Evolutionary conservation across 2,113 vertebrate genomes (phyloP).

Genomic region (Chamaetylas fuelleborni): DNA sequence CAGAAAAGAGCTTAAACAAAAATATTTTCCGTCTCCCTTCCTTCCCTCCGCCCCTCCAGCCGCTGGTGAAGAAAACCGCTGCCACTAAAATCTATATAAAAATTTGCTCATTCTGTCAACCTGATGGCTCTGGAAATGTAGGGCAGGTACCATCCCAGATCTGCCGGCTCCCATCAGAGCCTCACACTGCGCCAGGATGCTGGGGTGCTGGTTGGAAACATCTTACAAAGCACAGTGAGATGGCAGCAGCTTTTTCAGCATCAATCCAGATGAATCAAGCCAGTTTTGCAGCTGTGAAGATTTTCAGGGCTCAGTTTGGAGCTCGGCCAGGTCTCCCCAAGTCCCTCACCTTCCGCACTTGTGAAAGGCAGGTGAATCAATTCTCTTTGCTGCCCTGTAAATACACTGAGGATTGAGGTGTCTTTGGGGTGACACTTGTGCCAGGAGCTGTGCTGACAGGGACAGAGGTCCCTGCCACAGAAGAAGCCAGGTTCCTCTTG

Average conservation of each 20-base stretch:
- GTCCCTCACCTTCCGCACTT: background rate
- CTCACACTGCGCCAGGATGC: fast-evolving
- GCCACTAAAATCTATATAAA: conserved; percentile 24
- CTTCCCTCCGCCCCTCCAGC: background rate
- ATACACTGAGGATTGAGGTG: fast-evolving
- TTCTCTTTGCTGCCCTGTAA: background rate
- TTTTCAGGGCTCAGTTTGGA: background rate
- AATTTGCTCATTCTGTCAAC: conserved; percentile 28
- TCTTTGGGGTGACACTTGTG: fast-evolving
- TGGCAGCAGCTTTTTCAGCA: background rate
- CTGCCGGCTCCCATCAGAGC: conserved; percentile 38
- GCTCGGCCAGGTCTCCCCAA: fast-evolving
- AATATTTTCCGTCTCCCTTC: background rate
- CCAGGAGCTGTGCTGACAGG: background rate
- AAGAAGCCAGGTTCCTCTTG: background rate
- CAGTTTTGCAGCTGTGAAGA: fast-evolving
- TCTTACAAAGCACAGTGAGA: fast-evolving
- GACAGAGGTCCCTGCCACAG: background rate
- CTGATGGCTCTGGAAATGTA: conserved; percentile 13
- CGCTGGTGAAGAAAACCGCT: background rate
- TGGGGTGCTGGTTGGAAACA: background rate
- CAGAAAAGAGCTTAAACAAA: background rate
- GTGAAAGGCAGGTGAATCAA: fast-evolving
- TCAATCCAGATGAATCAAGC: fast-evolving
- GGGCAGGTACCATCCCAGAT: conserved; percentile 48